phyloP scores from a whole-genome alignment of 1,140 invertebrate genomes.

The Phthorimaea operculella region DNA sequence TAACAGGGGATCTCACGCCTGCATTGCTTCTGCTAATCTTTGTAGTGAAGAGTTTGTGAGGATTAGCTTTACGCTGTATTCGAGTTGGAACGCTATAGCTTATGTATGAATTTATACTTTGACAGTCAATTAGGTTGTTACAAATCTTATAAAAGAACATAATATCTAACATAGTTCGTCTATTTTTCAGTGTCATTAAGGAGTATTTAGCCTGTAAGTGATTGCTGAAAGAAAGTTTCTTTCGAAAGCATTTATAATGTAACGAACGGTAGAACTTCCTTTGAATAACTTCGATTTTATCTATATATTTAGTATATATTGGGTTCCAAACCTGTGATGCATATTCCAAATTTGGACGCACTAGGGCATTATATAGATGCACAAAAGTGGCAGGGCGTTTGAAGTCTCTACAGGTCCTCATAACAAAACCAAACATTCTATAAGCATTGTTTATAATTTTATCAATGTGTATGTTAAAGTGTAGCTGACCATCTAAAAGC shows the following conservation, averaged over 20 bases:
- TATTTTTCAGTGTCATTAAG: not conserved
- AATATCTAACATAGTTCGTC: not conserved
- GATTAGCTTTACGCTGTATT: not conserved
- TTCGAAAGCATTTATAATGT: conserved; percentile 11
- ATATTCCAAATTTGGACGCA: conserved; percentile 23
- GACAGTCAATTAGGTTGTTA: not conserved
- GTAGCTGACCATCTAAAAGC: conserved; percentile 18
- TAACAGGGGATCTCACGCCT: not conserved
- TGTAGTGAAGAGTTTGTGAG: not conserved
- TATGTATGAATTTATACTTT: not conserved
- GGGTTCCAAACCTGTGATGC: conserved; percentile 22
- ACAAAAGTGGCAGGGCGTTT: conserved; percentile 9
- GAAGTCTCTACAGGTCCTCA: conserved; percentile 17
- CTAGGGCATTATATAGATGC: conserved; percentile 10
- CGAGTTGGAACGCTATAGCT: not conserved
- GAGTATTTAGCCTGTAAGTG: not conserved
- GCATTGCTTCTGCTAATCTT: not conserved
- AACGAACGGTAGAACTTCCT: conserved; percentile 12
- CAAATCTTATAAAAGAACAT: not conserved
- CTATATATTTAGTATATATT: conserved; percentile 15
- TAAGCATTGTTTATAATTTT: conserved; percentile 19
- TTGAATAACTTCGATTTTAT: conserved; percentile 15
- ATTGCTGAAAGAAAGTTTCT: not conserved
- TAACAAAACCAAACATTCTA: conserved; percentile 20
- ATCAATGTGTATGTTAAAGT: conserved; percentile 14